Base-by-base conservation (phyloP, 2,888 invertebrate species). In the Hoplodrina blanda region DNA sequence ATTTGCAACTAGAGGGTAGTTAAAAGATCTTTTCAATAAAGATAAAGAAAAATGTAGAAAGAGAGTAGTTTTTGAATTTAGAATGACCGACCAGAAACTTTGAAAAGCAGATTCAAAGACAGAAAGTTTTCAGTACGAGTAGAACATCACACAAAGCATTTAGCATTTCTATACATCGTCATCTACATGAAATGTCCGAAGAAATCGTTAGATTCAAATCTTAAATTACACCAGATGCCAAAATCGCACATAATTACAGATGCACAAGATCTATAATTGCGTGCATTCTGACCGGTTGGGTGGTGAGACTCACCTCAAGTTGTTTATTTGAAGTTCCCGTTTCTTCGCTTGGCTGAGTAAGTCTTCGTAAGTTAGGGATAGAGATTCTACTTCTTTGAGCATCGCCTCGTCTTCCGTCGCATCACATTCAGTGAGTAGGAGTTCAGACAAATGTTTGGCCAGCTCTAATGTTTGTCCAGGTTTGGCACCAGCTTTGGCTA, bases 381-480 rank as follows among this genome's bases (percentile, higher is more conserved):
- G 94, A 72, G 96, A 96, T 81, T 97, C 96, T 15, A 98, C 97
- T 91, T 97, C 96, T 78, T 96, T 96, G 56, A 96, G 93, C 92
- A 97, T 96, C 0, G 98, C 97, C 84, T 97, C 97, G 62, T 97
- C 96, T 76, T 96, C 96, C 1, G 96, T 97, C 25, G 97, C 97
- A 68, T 97, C 97, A 89, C 97, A 98, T 91, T 98, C 98, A 52
- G 97, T 97, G 4, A 98, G 92, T 4, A 99, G 94, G 20, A 98
- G 91, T 74, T 97, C 97, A 69, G 98, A 98, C 56, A 99, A 95
- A 95, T 98, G 98, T 88, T 97, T 97, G 33, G 98, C 97, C 65
- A 98, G 92, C 91, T 99, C 99, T 56, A 98, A 95, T 8, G 97
- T 97, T 10, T 98, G 98, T 86, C 98, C 97, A 78, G 98, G 98